Percentiles rank a stretch among this genome's conserved stretches.
Evolutionary conservation across 2,113 vertebrate genomes (phyloP).

Genomic region (Cephalopholis sonnerati): DNA sequence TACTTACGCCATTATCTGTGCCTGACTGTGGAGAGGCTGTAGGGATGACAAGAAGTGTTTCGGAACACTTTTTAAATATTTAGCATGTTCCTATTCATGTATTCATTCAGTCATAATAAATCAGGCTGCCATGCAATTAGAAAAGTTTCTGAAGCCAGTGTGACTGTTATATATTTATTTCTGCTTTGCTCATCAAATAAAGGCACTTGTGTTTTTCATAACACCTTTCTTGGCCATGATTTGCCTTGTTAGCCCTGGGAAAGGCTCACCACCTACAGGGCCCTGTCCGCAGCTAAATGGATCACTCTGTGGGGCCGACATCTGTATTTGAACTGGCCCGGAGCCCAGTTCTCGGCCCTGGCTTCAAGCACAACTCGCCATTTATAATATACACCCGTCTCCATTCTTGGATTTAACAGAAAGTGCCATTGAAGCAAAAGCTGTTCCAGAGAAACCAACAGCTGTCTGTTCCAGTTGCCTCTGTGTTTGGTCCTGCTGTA

Average conservation of each 20-base stretch:
- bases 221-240: constrained; percentile 40
- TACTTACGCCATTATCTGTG: constrained; percentile 46
- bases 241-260: constrained; percentile 41
- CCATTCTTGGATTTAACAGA: constrained; percentile 46
- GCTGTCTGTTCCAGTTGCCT: constrained; percentile 36
- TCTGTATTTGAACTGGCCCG: constrained; percentile 75
- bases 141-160: neutral
- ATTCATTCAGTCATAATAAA: constrained; percentile 19
- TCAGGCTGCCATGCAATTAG: constrained; percentile 10
- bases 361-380: constrained; percentile 48
- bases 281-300: constrained; percentile 33
- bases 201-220: constrained; percentile 19
- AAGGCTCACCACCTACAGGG: constrained; percentile 7
- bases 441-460: constrained; percentile 42
- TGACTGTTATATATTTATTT: neutral
- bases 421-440: constrained; percentile 60
- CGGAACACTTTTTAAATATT: constrained; percentile 53
- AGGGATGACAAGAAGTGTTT: constrained; percentile 53
- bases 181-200: constrained; percentile 27
- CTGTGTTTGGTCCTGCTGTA: neutral
- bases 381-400: constrained; percentile 54
- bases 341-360: constrained; percentile 43
- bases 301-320: constrained; percentile 58
- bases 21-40: constrained; percentile 36
- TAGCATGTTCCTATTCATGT: constrained; percentile 42